phyloP scores from a whole-genome alignment of 2,888 invertebrate species.

The Zonitis immaculata region DNA sequence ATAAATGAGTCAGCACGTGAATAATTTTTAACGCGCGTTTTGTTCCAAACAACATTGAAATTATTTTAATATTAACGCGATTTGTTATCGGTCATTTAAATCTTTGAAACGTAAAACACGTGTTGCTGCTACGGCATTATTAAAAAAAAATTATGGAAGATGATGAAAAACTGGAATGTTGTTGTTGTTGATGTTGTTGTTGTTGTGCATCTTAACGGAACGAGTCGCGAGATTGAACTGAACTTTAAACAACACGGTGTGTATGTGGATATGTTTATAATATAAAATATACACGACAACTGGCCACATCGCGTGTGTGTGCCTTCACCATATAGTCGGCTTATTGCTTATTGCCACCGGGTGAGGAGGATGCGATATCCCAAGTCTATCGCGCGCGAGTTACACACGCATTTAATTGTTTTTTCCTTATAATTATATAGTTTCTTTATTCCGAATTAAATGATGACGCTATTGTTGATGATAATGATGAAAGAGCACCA shows the following conservation, averaged over 20 bases:
- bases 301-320: conserved; percentile 15
- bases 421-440: too few relatives aligned
- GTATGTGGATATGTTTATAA: not conserved
- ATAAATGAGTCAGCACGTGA: not conserved
- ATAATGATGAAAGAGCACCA: not conserved
- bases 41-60: not conserved
- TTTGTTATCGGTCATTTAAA: too few relatives aligned
- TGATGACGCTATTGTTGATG: not conserved
- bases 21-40: not conserved
- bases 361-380: not conserved
- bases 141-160: too few relatives aligned
- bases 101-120: conserved; percentile 18
- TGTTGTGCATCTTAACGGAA: conserved; percentile 20
- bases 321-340: too few relatives aligned
- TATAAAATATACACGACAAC: conserved; percentile 4
- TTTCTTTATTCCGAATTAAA: too few relatives aligned
- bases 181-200: too few relatives aligned
- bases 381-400: conserved; percentile 15
- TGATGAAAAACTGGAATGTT: conserved; percentile 7
- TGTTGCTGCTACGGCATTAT: conserved; percentile 18
- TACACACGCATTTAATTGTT: not conserved
- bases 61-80: not conserved
- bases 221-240: conserved; percentile 26
- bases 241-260: conserved; percentile 11
- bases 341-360: conserved; percentile 1